Evolutionary conservation across 2,113 vertebrate genomes (phyloP).

Genomic region (Rhinogobius similis): DNA sequence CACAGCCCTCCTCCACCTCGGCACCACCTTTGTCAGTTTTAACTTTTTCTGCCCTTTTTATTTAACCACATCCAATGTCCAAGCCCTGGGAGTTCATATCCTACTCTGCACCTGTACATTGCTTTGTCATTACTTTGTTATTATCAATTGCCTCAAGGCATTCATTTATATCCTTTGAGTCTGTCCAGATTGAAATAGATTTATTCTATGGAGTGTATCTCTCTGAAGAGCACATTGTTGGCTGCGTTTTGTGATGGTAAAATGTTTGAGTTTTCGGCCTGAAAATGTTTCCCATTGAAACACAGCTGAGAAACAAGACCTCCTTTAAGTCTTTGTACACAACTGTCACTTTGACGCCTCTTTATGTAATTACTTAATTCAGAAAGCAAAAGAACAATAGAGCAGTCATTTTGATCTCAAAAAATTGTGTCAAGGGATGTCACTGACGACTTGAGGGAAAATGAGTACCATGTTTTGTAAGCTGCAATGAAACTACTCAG

Average conservation of each 20-base stretch:
- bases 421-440: constrained; percentile 6
- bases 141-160: too few relatives aligned
- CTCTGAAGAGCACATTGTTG: not conserved
- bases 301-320: not conserved
- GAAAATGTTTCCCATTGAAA: not conserved
- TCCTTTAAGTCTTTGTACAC: constrained; percentile 2
- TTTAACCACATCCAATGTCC: too few relatives aligned
- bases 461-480: not conserved
- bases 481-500: not conserved
- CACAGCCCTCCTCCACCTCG: too few relatives aligned
- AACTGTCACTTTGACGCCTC: not conserved
- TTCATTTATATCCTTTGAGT: too few relatives aligned
- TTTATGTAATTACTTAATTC: constrained; percentile 2
- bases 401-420: constrained; percentile 8
- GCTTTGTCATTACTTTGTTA: too few relatives aligned
- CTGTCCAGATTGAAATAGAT: constrained; percentile 15
- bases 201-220: not conserved
- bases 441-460: not conserved
- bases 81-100: constrained; percentile 10
- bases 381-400: constrained; percentile 16
- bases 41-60: too few relatives aligned
- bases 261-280: not conserved
- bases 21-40: too few relatives aligned
- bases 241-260: not conserved
- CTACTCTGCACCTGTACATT: too few relatives aligned